phyloP scores from a whole-genome alignment of 2,888 invertebrate genomes.

The Ischnus inquisitorius region DNA sequence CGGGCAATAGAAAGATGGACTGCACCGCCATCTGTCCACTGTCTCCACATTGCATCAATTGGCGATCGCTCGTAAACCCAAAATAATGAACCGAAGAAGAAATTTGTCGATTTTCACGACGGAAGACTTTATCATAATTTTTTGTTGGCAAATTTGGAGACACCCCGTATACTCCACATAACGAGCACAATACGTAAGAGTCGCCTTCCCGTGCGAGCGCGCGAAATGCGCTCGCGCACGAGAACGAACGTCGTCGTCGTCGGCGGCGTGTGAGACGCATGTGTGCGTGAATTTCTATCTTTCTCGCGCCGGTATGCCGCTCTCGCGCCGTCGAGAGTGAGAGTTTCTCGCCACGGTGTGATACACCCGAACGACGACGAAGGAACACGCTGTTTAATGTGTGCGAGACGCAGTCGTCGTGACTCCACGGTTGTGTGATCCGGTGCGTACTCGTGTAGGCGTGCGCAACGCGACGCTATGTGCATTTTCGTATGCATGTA shows the following conservation, averaged over 20 bases:
- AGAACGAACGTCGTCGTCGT: conserved; percentile 17
- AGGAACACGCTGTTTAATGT: conserved; percentile 24
- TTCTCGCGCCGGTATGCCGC: conserved; percentile 47
- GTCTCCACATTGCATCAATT: background rate
- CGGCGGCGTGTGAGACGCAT: background rate
- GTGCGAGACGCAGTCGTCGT: background rate
- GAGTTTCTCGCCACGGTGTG: conserved; percentile 59
- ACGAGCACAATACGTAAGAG: conserved; percentile 1
- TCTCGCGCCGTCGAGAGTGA: conserved; percentile 65
- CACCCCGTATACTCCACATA: background rate
- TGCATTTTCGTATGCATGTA: conserved; percentile 35
- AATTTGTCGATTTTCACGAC: background rate
- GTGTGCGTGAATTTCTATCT: conserved; percentile 16
- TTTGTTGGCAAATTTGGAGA: background rate
- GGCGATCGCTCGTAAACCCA: background rate
- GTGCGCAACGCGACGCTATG: background rate
- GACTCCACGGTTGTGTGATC: background rate
- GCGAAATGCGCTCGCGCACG: background rate
- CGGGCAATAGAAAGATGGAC: background rate
- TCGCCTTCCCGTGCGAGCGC: background rate
- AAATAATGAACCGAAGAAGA: background rate
- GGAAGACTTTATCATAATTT: too few species aligned
- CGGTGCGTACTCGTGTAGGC: background rate
- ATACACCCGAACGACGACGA: conserved; percentile 38
- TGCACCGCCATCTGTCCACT: conserved; percentile 8